phyloP scores from a whole-genome alignment of 2,113 vertebrate species.

The Gymnorhina tibicen region DNA sequence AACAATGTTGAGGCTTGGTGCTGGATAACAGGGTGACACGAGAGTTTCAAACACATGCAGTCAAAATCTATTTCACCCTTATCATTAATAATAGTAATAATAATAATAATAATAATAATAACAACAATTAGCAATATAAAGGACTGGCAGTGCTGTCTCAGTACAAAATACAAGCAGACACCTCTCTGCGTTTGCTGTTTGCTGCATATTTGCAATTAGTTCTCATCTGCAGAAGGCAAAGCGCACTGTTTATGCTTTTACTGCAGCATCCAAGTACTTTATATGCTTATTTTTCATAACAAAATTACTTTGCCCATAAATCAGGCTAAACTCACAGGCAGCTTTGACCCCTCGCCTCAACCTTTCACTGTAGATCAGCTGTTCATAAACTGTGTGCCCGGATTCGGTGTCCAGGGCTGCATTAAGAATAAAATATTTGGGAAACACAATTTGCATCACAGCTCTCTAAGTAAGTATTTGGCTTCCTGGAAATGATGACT shows the following conservation, averaged over 20 bases:
- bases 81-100: background rate
- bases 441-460: constrained; percentile 76
- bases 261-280: constrained; percentile 17
- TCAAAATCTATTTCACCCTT: background rate
- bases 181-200: background rate
- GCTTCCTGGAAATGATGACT: constrained; percentile 81
- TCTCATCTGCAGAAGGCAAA: background rate
- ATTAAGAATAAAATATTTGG: constrained; percentile 68
- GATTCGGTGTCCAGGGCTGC: constrained; percentile 19
- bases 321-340: constrained; percentile 5
- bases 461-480: constrained; percentile 75
- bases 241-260: background rate
- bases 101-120: background rate
- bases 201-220: background rate
- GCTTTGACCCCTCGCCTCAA: background rate
- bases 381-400: background rate
- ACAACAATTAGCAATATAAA: background rate
- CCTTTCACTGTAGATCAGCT: background rate
- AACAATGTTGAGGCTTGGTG: background rate
- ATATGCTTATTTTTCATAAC: constrained; percentile 30
- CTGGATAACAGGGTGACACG: background rate
- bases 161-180: background rate
- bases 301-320: constrained; percentile 36
- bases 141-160: background rate
- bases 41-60: background rate